These are phyloP conservation scores for Heterotis niloticus DNA, from an alignment of 2,113 vertebrate genomes.

Conservation along the genomic window DNA sequence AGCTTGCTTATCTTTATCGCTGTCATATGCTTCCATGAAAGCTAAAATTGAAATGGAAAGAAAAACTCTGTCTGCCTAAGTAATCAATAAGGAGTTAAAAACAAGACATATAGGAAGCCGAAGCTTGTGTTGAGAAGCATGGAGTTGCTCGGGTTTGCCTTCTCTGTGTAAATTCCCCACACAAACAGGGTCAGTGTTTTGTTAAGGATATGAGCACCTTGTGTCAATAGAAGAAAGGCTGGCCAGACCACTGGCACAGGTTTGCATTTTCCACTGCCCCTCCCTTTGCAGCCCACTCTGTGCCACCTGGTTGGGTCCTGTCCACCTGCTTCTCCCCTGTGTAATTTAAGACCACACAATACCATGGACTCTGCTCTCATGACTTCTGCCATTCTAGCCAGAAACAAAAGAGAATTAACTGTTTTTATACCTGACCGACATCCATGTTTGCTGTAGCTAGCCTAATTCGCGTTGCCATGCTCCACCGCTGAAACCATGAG, in stretches of 20 bases:
- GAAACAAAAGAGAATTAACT: too few species aligned
- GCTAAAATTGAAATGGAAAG: too few species aligned
- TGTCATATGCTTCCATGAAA: too few species aligned
- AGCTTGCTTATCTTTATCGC: too few species aligned
- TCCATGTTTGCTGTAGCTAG: too few species aligned
- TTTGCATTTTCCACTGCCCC: background rate
- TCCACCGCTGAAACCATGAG: too few species aligned
- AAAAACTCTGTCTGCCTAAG: too few species aligned
- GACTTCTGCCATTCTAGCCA: background rate
- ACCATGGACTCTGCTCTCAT: background rate
- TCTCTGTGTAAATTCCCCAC: background rate
- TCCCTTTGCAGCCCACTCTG: background rate
- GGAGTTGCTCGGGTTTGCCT: background rate
- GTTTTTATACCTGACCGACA: too few species aligned
- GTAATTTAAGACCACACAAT: background rate
- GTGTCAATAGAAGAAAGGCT: background rate
- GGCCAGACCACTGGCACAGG: background rate
- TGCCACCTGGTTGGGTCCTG: constrained; percentile 4
- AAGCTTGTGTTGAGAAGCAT: background rate
- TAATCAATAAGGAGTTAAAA: too few species aligned
- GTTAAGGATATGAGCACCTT: background rate
- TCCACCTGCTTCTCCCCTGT: constrained; percentile 1
- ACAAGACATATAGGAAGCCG: too few species aligned
- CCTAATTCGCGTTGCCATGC: too few species aligned
- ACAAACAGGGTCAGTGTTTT: constrained; percentile 2